Conservation (phyloP, 2,797 vertebrate species). For the Gobio occitaniae region DNA sequence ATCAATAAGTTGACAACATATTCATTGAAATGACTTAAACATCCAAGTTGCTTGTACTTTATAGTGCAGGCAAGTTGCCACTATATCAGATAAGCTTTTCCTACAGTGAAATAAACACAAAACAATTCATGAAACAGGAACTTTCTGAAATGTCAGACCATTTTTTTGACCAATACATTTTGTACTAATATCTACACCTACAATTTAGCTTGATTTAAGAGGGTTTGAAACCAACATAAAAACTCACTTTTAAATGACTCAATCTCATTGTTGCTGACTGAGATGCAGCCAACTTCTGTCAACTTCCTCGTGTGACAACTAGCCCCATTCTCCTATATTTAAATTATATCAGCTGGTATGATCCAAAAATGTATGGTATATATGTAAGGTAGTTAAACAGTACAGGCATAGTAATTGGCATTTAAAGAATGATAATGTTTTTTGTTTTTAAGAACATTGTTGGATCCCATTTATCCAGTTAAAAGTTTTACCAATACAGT, state of each 20-base stretch:
- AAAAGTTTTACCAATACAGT: background rate
- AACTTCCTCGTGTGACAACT: background rate
- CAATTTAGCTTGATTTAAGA: background rate
- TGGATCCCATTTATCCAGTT: background rate
- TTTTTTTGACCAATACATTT: background rate
- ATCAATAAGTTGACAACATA: no score
- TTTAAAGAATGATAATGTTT: background rate
- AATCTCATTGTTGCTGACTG: background rate
- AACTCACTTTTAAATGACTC: constrained; percentile 3
- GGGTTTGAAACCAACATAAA: background rate
- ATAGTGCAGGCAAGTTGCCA: no score
- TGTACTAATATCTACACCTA: background rate
- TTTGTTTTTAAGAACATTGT: background rate
- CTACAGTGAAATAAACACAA: background rate
- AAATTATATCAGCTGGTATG: background rate
- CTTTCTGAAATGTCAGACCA: background rate
- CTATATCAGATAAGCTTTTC: background rate
- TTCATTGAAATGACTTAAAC: no score
- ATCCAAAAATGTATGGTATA: background rate
- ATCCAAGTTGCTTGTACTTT: no score
- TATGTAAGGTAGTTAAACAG: background rate
- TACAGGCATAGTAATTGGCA: background rate
- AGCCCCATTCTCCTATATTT: background rate
- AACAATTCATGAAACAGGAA: background rate
- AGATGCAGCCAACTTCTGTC: background rate